phyloP scores from a whole-genome alignment of 2,888 invertebrate species.

The Ormyrus nitidulus region DNA sequence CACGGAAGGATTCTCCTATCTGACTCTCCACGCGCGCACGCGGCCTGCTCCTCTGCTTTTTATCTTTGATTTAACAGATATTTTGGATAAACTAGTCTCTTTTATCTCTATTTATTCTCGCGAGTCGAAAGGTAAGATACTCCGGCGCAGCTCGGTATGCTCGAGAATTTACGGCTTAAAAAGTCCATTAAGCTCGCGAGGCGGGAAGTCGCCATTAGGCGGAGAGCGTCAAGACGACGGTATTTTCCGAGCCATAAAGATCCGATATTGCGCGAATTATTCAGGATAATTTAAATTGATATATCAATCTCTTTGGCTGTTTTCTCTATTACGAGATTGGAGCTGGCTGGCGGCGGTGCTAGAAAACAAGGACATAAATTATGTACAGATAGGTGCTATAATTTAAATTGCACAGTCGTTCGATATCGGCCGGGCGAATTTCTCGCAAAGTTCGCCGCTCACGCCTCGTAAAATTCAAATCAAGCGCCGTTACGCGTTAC shows the following conservation, averaged over 20 bases:
- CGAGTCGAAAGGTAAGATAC: no score
- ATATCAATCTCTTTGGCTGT: slow-evolving; percentile 63
- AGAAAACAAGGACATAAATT: slow-evolving; percentile 74
- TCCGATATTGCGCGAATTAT: slow-evolving; percentile 73
- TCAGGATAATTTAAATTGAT: slow-evolving; percentile 74
- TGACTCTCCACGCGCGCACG: background rate
- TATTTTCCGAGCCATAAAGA: slow-evolving; percentile 73
- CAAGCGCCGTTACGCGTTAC: slow-evolving; percentile 63
- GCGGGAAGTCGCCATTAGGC: slow-evolving; percentile 66
- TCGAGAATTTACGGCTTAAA: slow-evolving; percentile 62
- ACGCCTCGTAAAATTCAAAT: slow-evolving; percentile 72
- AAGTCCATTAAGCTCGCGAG: slow-evolving; percentile 65
- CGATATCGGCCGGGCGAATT: slow-evolving; percentile 57
- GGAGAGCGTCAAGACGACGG: slow-evolving; percentile 58
- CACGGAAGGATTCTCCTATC: background rate
- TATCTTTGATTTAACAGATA: no score
- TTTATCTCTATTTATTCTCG: no score
- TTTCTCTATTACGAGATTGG: slow-evolving; percentile 17
- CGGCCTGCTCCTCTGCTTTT: no score
- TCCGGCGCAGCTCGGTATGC: slow-evolving; percentile 30
- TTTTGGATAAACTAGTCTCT: no score
- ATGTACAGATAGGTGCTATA: slow-evolving; percentile 66
- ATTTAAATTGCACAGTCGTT: slow-evolving; percentile 70
- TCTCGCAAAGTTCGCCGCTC: slow-evolving; percentile 57
- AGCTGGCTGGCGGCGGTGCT: slow-evolving; percentile 47